These are phyloP conservation scores for Brachymystax lenok DNA, from an alignment of 2,797 vertebrate species.

Conservation along the genomic window DNA sequence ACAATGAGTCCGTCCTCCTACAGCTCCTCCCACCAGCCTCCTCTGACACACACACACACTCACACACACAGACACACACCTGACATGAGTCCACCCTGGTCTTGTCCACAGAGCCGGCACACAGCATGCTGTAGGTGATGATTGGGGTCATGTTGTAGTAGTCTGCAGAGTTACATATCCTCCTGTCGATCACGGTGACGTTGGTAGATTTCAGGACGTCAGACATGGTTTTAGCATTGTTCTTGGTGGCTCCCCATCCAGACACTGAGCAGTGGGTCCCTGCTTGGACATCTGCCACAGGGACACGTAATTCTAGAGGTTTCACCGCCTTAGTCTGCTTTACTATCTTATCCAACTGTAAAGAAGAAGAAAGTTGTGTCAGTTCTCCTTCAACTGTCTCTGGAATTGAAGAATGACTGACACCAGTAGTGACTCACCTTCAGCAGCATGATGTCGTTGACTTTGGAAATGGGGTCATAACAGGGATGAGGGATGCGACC, in stretches of 20 bases:
- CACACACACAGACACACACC: conserved; percentile 42
- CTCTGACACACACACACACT: conserved; percentile 19
- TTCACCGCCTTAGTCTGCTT: conserved; percentile 41
- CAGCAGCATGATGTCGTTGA: conserved; percentile 70
- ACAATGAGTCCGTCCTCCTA: too few species aligned
- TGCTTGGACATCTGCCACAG: neutral
- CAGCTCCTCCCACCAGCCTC: too few species aligned
- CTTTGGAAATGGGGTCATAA: fast-evolving
- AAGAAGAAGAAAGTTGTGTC: neutral
- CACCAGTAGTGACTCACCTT: conserved; percentile 53
- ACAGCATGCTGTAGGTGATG: conserved; percentile 64
- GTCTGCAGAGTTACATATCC: conserved; percentile 58
- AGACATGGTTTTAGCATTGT: neutral
- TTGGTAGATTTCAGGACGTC: conserved; percentile 61
- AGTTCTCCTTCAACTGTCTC: neutral
- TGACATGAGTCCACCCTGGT: conserved; percentile 33
- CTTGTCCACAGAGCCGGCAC: conserved; percentile 58
- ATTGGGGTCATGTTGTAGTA: conserved; percentile 43
- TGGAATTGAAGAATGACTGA: neutral
- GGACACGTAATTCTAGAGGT: conserved; percentile 1
- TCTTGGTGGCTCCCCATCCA: conserved; percentile 62
- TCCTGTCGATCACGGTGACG: conserved; percentile 62
- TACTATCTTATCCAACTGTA: conserved; percentile 60
- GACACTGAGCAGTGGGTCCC: conserved; percentile 58
- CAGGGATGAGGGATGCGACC: conserved; percentile 29